Base-by-base conservation (phyloP, 1,140 invertebrate species). In the Ips typographus region DNA sequence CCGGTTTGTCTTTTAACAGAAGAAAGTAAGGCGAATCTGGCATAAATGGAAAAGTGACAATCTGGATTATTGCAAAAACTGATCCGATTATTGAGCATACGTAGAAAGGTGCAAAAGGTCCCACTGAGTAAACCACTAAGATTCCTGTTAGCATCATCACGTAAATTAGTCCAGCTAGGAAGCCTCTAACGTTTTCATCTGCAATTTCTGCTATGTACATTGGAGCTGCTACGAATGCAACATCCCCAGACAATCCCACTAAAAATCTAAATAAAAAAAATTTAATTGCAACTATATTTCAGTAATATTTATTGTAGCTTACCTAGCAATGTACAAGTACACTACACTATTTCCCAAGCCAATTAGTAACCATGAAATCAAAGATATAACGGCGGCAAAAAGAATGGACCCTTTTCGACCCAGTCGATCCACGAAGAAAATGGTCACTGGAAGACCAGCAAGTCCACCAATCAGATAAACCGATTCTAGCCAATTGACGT, bases 371-470 rank as follows among this genome's bases (percentile, higher is more conserved):
- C 89, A 92, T 2, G 88, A 87, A 1, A 85, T 1, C 0, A 89
- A 68, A 72, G 87, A 90, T 0, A 88, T 87, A 1, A 84, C 44
- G 0, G 85, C 79, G 0, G 86, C 79, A 1, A 85, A 56, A 7
- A 89, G 76, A 5, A 91, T 83, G 0, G 86, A 83, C 4, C 76
- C 76, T 75, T 88, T 90, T 1, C 90, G 78, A 1, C 91, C 90
- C 44, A 87, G 72, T 73, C 81, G 84, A 73, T 91, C 88, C 1
- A 90, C 83, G 5, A 84, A 71, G 63, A 74, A 77, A 22, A 83
- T 72, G 44, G 82, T 84, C 5, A 86, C 83, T 4, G 86, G 79
- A 0, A 88, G 86, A 2, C 87, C 87, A 0, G 82, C 72, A 47
- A 89, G 82, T 1, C 85, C 88, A 1, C 88, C 87, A 38, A 90